Evolutionary conservation across 2,888 invertebrate species (phyloP).

Genomic region (Noctua janthe): DNA sequence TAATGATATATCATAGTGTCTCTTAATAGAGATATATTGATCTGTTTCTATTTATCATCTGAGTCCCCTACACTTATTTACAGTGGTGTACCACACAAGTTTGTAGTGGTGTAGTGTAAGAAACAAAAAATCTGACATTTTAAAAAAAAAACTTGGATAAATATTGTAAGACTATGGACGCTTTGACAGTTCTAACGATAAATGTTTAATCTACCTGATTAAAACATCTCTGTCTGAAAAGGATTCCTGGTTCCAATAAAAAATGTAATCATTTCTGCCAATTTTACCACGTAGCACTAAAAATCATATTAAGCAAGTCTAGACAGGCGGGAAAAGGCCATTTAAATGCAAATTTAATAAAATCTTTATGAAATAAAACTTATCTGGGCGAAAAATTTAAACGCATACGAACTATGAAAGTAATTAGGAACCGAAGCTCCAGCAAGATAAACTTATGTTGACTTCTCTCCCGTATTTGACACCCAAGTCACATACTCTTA

Average conservation of each 20-base stretch:
- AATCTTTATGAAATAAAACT: conserved; percentile 8
- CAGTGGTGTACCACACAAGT: too few species aligned
- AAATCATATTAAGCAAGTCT: conserved; percentile 18
- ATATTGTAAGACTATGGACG: neutral
- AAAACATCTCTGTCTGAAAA: neutral
- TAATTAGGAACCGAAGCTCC: conserved; percentile 18
- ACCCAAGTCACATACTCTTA: conserved; percentile 42
- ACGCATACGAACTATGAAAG: conserved; percentile 11
- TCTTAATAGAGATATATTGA: too few species aligned
- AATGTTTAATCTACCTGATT: neutral
- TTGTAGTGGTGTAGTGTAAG: too few species aligned
- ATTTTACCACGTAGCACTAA: neutral
- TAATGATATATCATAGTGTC: too few species aligned
- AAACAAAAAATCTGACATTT: neutral
- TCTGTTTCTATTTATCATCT: too few species aligned
- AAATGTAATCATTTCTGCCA: neutral
- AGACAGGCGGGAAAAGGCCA: conserved; percentile 12
- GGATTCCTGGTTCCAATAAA: neutral
- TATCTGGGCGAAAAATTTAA: conserved; percentile 10
- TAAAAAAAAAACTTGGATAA: neutral
- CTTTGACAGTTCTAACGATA: neutral
- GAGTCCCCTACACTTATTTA: too few species aligned
- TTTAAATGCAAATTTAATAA: conserved; percentile 30
- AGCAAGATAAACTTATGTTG: conserved; percentile 20
- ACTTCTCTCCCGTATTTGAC: conserved; percentile 2